A percentile compares a stretch with the other conserved stretches of the same genome.
phyloP scores from a whole-genome alignment of 1,140 invertebrate genomes.

The Lepidurus couesii region DNA sequence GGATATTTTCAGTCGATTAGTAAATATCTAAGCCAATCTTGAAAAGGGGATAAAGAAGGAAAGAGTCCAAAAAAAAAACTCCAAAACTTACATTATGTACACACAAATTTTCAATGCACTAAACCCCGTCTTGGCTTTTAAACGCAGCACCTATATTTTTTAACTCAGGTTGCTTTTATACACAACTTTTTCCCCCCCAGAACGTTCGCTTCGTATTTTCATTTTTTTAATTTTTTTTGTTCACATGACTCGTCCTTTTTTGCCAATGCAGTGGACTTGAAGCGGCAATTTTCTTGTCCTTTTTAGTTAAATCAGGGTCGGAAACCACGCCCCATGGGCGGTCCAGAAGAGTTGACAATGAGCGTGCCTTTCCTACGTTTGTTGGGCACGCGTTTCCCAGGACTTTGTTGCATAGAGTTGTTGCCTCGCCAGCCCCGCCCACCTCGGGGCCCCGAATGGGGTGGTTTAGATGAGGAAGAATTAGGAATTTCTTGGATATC shows the following conservation, averaged over 20 bases:
- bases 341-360: background rate
- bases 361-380: conserved; percentile 3
- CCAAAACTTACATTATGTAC: conserved; percentile 3
- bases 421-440: background rate
- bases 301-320: background rate
- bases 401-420: background rate
- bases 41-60: background rate
- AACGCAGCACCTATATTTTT: background rate
- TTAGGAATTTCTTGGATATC: conserved; percentile 15
- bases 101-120: background rate
- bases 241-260: background rate
- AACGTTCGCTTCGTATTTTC: background rate
- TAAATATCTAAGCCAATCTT: conserved; percentile 9
- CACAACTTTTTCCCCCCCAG: background rate
- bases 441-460: background rate
- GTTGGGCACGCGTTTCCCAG: background rate
- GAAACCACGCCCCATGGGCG: background rate
- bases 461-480: background rate
- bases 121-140: background rate
- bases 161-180: background rate
- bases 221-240: background rate
- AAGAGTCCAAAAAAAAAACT: background rate
- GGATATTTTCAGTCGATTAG: conserved; percentile 6
- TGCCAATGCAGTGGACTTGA: background rate
- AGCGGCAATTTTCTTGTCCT: background rate